Evolutionary conservation across 2,113 vertebrate genomes (phyloP), one percentile per base, ranked within the genome.

Genomic region (Tursiops truncatus): DNA sequence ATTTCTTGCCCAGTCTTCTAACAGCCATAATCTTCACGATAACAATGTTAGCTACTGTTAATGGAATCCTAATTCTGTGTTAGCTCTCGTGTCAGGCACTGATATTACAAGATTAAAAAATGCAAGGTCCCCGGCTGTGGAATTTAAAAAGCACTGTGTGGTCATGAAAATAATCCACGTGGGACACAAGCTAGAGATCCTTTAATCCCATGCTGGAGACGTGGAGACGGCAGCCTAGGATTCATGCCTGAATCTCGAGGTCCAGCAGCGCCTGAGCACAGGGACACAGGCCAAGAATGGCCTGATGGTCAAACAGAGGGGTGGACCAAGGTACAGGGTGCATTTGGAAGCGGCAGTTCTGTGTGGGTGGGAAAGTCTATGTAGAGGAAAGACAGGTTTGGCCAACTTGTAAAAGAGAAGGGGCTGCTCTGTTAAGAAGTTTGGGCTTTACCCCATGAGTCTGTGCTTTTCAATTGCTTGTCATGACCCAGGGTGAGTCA

Each of bases 41-140:
- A 44, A 63, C n/a, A 68, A 12, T 1, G 3, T 12, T 20, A 56
- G 4, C 28, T 41, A 5, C 44, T 38, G 12, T 38, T 38, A 7
- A 28, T 47, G 41, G 33, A 25, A 13, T 11, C 38, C 25, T 63
- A 65, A 41, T 13, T 77, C 44, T 26, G 25, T 4, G 3, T 20
- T 60, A 25, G 53, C 28, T n/a, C 7, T n/a, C 21, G 0, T 17
- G 15, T 65, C 20, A 70, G 31, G 44, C 4, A 18, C 6, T 6
- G 10, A 36, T 9, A 23, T 31, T 28, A 56, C 17, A 8, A 76
- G 33, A 18, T 26, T n/a, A 14, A 47, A 13, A 89, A 50, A 20
- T 4, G 26, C 5, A n/a, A 74, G 11, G 15, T 79, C 76, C 76
- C 50, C 56, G 76, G 50, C 76, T 79, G 33, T 2, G 11, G 31